Evolutionary conservation across 2,113 vertebrate genomes (phyloP), one percentile per base, ranked within the genome.

Genomic region (Cacatua alba): DNA sequence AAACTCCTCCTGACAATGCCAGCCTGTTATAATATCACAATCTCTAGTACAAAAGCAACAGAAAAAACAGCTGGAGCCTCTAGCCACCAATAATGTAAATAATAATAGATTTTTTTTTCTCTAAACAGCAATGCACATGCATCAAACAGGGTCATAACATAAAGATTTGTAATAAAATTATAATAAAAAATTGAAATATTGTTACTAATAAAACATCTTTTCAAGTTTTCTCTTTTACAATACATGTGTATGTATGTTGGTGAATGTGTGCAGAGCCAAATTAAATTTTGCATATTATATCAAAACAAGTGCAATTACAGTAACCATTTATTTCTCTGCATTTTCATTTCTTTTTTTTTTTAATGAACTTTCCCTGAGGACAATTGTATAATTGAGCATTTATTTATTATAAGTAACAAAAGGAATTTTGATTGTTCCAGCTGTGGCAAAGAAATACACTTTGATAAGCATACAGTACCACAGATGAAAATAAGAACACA

Each of bases 211-310:
- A 78, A 97, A 48, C 9, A 29, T 62, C 35, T 96, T 92, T 97
- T 96, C 65, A 87, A 92, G 87, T 97, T 96, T 94, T 89, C 53
- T 57, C 51, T 95, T 95, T 97, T 74, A 80, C 39, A 78, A 39
- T 94, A 37, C 25, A 13, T 29, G 7, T 64, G 10, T 39, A 5
- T 52, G 18, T 43, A 75, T 95, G 63, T 76, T 63, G 26, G 71
- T 95, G 81, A 70, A 70, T 53, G 33, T 13, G 2, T 60, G 94
- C 18, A 24, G 37, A 97, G 69, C 10, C 76, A 97, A 97, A 98
- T 97, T 96, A 97, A 95, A 96, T 97, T 96, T 98, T 98, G 91
- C 96, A 96, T 97, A 97, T 96, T 95, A 91, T 96, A 97, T 97
- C 93, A 97, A 97, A 97, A 98, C 78, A 97, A 97, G 81, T 86